Conservation (phyloP, 2,888 invertebrate species). For the Drosophila sordidapex region DNA sequence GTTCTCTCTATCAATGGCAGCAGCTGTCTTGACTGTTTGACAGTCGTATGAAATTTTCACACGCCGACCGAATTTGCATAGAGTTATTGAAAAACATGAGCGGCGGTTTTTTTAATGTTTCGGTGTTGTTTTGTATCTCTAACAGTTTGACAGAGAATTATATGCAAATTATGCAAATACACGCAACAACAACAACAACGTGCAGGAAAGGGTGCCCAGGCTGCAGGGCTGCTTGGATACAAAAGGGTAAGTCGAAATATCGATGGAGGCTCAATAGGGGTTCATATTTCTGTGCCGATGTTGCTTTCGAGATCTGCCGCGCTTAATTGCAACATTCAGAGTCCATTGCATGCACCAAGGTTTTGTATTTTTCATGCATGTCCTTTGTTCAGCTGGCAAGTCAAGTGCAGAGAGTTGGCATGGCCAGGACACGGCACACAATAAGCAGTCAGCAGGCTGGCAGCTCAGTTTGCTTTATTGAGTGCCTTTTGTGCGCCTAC, state of each 20-base stretch:
- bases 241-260: conserved; percentile 19
- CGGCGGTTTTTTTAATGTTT: conserved; percentile 43
- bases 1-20: conserved; percentile 11
- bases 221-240: conserved; percentile 2
- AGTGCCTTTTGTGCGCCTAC: conserved; percentile 52
- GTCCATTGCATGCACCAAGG: conserved; percentile 38
- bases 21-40: conserved; percentile 43
- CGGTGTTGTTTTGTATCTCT: conserved; percentile 56
- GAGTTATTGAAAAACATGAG: conserved; percentile 48
- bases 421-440: conserved; percentile 14
- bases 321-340: conserved; percentile 67
- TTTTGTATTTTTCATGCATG: conserved; percentile 27
- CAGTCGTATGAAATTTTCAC: conserved; percentile 46
- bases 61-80: conserved; percentile 56
- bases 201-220: conserved; percentile 17
- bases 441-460: conserved; percentile 22
- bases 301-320: conserved; percentile 35
- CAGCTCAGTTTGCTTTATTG: conserved; percentile 48
- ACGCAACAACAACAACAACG: conserved; percentile 10
- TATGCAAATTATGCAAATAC: conserved; percentile 78
- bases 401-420: conserved; percentile 50
- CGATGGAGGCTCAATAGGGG: conserved; percentile 55
- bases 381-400: conserved; percentile 44
- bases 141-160: conserved; percentile 73
- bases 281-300: conserved; percentile 34